Evolutionary conservation across 2,888 invertebrate species (phyloP), one percentile per base, ranked within the genome.

Genomic region (Torymus auratus): DNA sequence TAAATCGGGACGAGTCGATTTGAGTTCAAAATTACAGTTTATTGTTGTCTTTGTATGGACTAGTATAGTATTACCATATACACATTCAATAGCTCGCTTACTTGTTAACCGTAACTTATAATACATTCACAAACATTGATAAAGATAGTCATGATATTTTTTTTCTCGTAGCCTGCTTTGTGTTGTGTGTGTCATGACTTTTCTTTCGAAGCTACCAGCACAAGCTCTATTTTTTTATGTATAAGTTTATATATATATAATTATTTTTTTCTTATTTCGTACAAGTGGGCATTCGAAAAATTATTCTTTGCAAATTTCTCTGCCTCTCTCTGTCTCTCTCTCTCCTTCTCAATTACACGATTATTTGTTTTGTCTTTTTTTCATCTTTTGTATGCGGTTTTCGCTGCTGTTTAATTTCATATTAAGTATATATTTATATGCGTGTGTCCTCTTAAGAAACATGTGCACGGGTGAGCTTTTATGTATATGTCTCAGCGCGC

Each of bases 31-130:
- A 90, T 90, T 90, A 90, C 89, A 90, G 89, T 90, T 90, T 90
- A 90, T 90, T 90, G 87, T 90, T 88, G 90, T 88, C 87, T 90
- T 89, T 90, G 87, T 90, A 88, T 89, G 90, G 90, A 90, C 90
- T 90, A 90, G 89, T 90, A 89, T 90, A 89, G 86, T 89, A 88
- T 89, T 88, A 90, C 89, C 89, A 90, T 90, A 86, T 90, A 90
- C 90, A 90, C 90, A 90, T 90, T 90, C 89, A 90, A 88, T 90
- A 90, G 89, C 89, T 90, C 89, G 88, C 89, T 90, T 89, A 89
- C 86, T 90, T 90, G 88, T 87, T 88, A 87, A 88, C 88, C 86
- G 85, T 89, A 89, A 89, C 88, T 90, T 90, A 90, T 87, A 87
- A 87, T 90, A 90, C 89, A 90, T 87, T 89, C 90, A 90, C 89